These are phyloP conservation scores for Vidua macroura DNA, from an alignment of 2,113 vertebrate genomes.

Conservation along the genomic window DNA sequence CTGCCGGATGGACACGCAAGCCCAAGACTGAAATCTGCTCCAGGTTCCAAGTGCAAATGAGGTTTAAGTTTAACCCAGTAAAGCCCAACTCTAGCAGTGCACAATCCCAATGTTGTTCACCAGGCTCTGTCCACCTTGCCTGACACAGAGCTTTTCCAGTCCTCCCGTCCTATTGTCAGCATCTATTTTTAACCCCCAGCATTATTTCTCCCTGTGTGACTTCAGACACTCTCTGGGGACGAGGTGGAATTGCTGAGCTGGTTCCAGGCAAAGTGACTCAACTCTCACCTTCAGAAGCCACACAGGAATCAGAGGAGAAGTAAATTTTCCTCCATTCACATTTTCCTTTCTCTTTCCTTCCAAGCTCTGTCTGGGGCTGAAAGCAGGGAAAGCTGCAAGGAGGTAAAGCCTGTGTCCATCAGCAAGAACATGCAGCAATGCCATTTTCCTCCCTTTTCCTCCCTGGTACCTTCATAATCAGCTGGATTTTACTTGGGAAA, in stretches of 20 bases:
- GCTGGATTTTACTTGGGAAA: not conserved
- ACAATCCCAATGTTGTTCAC: not conserved
- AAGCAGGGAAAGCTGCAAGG: not conserved
- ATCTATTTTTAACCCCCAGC: conserved; percentile 59
- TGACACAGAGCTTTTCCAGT: not conserved
- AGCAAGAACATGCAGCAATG: rapidly evolving
- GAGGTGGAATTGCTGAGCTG: conserved; percentile 44
- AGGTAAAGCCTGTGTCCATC: not conserved
- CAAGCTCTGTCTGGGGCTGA: not conserved
- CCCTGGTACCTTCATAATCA: not conserved
- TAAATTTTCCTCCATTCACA: not conserved
- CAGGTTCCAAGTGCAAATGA: not conserved
- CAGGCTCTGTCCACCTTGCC: not conserved
- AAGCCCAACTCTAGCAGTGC: not conserved
- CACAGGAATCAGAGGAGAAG: not conserved
- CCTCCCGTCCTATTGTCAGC: conserved; percentile 17
- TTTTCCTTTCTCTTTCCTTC: not conserved
- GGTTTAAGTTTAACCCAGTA: not conserved
- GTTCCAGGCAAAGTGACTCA: conserved; percentile 47
- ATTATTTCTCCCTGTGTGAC: conserved; percentile 42
- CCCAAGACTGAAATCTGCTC: not conserved
- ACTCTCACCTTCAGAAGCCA: conserved; percentile 37
- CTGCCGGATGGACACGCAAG: not conserved
- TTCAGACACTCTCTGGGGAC: conserved; percentile 25
- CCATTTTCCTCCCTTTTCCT: not conserved